These are phyloP conservation scores for Choloepus hoffmanni DNA, from an alignment of 2,113 vertebrate species.

Conservation along the genomic window DNA sequence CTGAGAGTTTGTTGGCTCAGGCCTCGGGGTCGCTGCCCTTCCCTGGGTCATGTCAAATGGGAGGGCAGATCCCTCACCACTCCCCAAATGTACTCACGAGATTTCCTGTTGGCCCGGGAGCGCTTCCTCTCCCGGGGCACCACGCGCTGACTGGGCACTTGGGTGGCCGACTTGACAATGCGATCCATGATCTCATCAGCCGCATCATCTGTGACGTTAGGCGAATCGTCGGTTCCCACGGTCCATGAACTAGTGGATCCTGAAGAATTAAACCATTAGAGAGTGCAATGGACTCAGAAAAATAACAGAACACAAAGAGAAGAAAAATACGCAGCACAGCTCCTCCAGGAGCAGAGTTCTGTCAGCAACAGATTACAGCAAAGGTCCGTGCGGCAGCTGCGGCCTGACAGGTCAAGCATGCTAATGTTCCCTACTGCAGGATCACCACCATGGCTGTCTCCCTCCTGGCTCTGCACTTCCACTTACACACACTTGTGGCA, in stretches of 20 bases:
- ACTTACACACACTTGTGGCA: fast-evolving
- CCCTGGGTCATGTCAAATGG: fast-evolving
- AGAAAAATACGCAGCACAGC: not conserved
- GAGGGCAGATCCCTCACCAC: not conserved
- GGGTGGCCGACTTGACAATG: constrained; percentile 97
- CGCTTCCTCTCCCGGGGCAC: constrained; percentile 95
- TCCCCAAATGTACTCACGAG: constrained; percentile 89
- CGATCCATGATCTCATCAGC: constrained; percentile 99
- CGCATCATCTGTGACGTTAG: constrained; percentile 92
- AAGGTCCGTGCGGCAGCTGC: not conserved
- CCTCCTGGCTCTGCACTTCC: not conserved
- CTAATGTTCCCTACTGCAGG: not conserved
- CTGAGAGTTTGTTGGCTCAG: not conserved
- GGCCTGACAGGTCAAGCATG: too few relatives aligned
- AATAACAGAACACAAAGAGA: not conserved
- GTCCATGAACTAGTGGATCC: constrained; percentile 92
- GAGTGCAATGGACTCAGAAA: not conserved
- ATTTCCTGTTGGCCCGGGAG: constrained; percentile 96
- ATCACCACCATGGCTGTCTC: not conserved
- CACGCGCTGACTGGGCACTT: constrained; percentile 94
- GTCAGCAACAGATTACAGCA: not conserved
- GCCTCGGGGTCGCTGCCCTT: not conserved
- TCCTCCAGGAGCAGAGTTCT: not conserved
- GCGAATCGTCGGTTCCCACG: constrained; percentile 89
- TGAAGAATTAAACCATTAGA: constrained; percentile 75